phyloP scores from a whole-genome alignment of 2,888 invertebrate species.

The Actias luna region DNA sequence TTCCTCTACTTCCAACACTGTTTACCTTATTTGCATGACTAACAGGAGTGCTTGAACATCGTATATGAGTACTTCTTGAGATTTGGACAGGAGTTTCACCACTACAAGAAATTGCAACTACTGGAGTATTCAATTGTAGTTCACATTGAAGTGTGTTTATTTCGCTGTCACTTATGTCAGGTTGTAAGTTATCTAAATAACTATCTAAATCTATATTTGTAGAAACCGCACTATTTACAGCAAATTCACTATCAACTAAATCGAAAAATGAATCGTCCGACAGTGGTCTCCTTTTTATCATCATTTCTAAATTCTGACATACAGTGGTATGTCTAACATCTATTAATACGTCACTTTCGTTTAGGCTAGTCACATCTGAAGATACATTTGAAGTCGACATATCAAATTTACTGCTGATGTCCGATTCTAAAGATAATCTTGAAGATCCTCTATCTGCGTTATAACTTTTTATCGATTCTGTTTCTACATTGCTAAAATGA shows the following conservation, averaged over 20 bases:
- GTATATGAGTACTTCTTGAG: conserved; percentile 42
- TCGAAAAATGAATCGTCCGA: conserved; percentile 89
- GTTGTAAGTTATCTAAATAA: conserved; percentile 85
- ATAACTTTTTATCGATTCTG: conserved; percentile 70
- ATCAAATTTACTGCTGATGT: conserved; percentile 77
- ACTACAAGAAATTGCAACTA: conserved; percentile 36
- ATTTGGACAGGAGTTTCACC: conserved; percentile 52
- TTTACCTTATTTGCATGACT: conserved; percentile 40
- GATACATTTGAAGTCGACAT: conserved; percentile 65
- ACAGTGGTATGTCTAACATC: conserved; percentile 76
- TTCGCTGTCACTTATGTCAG: conserved; percentile 51
- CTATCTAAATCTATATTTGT: conserved; percentile 85
- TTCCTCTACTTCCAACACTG: conserved; percentile 36
- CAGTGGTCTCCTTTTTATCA: conserved; percentile 86
- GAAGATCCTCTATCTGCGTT: conserved; percentile 75
- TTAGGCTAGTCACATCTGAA: conserved; percentile 68
- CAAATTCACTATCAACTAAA: conserved; percentile 82
- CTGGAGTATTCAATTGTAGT: conserved; percentile 41
- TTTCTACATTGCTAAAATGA: conserved; percentile 62
- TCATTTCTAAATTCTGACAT: conserved; percentile 80
- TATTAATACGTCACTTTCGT: conserved; percentile 72
- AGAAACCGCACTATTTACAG: conserved; percentile 70
- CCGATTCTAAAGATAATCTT: conserved; percentile 72
- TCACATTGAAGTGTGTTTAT: conserved; percentile 30
- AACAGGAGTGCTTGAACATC: conserved; percentile 69